Evolutionary conservation across 2,888 invertebrate genomes (phyloP), one percentile per base, ranked within the genome.

Genomic region (Sicus ferrugineus): DNA sequence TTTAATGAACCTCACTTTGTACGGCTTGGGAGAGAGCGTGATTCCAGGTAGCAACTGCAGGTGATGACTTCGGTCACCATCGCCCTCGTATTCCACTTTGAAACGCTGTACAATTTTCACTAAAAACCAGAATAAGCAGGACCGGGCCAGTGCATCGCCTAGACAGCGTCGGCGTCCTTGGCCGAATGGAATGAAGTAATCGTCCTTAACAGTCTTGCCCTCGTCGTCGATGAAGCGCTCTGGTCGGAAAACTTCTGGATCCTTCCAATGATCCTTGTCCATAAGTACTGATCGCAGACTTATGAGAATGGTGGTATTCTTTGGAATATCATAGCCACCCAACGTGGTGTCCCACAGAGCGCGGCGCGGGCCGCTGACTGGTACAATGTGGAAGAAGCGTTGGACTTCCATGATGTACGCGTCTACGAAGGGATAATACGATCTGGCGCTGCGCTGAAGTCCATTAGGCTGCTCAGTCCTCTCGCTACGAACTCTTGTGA

Each of bases 141-240:
- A 87, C 70, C 87, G 87, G 0, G 91, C 91, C 71, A 92, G 79
- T 0, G 87, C 82, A 79, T 91, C 90, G 0, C 91, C 92, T 0
- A 90, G 84, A 76, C 92, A 92, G 70, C 90, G 87, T 76, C 91
- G 85, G 75, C 86, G 87, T 2, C 91, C 91, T 88, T 85, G 75
- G 0, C 84, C 84, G 28, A 86, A 85, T 14, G 85, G 83, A 75
- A 85, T 82, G 31, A 84, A 84, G 62, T 78, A 82, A 38, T 85
- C 84, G 58, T 82, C 81, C 67, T 79, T 81, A 19, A 75, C 72
- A 3, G 77, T 73, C 63, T 79, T 79, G 3, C 79, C 77, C 11
- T 81, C 76, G 0, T 77, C 73, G 74, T 86, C 81, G 7, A 92
- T 77, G 77, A 91, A 91, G 73, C 92, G 85, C 77, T 91, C 90